These are phyloP conservation scores for Oryzias dopingdopingensis DNA, from an alignment of 2,797 vertebrate species.

Conservation along the genomic window DNA sequence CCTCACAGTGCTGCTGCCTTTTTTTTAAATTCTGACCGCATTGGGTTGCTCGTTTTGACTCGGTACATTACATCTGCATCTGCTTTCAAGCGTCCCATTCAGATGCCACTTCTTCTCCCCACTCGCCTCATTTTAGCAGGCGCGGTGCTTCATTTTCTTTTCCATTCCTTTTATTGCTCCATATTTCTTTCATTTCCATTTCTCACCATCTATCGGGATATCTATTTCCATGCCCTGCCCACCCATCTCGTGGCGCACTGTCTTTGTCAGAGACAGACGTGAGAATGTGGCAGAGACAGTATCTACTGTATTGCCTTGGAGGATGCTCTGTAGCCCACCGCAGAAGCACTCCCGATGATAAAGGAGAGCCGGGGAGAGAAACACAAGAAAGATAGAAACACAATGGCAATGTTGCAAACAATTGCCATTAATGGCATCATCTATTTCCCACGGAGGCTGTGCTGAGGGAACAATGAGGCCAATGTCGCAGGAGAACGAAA, in stretches of 20 bases:
- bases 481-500: conserved; percentile 30
- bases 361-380: conserved; percentile 28
- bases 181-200: conserved; percentile 13
- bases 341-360: conserved; percentile 30
- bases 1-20: conserved; percentile 16
- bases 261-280: conserved; percentile 43
- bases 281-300: conserved; percentile 36
- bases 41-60: conserved; percentile 21
- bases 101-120: background rate
- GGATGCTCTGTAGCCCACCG: conserved; percentile 32
- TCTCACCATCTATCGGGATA: conserved; percentile 16
- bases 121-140: conserved; percentile 3
- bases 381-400: conserved; percentile 43
- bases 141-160: conserved; percentile 20
- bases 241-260: conserved; percentile 3
- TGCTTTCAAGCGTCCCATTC: conserved; percentile 6
- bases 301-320: conserved; percentile 49
- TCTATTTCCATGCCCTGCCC: conserved; percentile 34
- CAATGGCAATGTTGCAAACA: conserved; percentile 56
- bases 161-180: conserved; percentile 4
- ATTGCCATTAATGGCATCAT: conserved; percentile 73
- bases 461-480: conserved; percentile 49
- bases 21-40: conserved; percentile 21
- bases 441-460: conserved; percentile 47
- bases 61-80: conserved; percentile 17